Base-by-base conservation (phyloP, 2,888 invertebrate species). In the Ectobius pallidus region DNA sequence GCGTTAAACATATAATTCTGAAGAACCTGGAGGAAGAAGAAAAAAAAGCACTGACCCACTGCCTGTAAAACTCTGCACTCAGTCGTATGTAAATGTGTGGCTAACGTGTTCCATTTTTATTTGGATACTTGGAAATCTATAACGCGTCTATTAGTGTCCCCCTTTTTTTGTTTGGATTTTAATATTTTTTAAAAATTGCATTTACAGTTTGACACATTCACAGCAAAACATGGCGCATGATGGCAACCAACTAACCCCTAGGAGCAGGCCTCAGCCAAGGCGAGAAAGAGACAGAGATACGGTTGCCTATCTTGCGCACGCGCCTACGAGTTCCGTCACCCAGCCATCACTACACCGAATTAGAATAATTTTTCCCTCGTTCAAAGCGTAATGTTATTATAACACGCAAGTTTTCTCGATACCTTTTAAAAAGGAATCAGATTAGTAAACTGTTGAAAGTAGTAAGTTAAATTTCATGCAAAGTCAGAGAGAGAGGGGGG, bases 231-330 rank as follows among this genome's bases (percentile, higher is more conserved):
- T 65, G 65, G 65, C 65, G 65, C 65, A 44, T 39, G 46, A 16
- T 44, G 65, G 65, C 65, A 27, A 65, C 65, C 65, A 65, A 65
- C 65, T 65, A 65, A 42, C 65, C 65, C 44, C 58, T 58, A 14
- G 58, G n/a, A 58, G 58, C 27, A 30, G 58, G 30, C 22, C 58
- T 58, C 16, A 30, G 58, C 58, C n/a, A 18, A 55, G n/a, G 55
- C 22, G 46, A 44, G 65, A 65, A 16, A 44, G 65, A 42, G 42
- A 25, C 3, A 14, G 62, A 25, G 44, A 65, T 65, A 65, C 18
- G 27, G 65, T 65, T 65, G 65, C 65, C 44, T 39, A 63, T 46
- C 22, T 25, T 18, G 58, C 58, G 58, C 58, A 58, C 16, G 58
- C 58, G 58, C 58, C 25, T 9, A 52, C 22, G 2, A 22, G 30